phyloP scores from a whole-genome alignment of 2,113 vertebrate species.

The Furnarius figulus region DNA sequence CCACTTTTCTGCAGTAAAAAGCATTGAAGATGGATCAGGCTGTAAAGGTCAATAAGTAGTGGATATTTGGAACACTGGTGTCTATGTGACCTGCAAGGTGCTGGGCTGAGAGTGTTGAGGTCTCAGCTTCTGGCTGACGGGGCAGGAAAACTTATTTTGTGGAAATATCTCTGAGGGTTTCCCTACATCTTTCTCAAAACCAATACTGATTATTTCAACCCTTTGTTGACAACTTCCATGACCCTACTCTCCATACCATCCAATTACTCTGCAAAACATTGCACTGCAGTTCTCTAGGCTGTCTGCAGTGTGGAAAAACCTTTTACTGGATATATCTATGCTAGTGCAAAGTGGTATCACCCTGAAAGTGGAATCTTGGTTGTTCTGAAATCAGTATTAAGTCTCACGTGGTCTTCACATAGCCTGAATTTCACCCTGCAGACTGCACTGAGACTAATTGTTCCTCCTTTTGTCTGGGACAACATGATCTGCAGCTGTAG shows the following conservation, averaged over 20 bases:
- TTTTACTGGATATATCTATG: background rate
- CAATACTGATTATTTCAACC: rapidly evolving
- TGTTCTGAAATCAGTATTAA: background rate
- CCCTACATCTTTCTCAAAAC: background rate
- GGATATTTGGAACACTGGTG: background rate
- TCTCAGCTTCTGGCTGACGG: background rate
- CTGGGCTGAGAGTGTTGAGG: background rate
- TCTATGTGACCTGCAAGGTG: background rate
- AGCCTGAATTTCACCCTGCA: background rate
- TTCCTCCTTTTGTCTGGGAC: background rate
- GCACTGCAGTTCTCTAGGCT: background rate
- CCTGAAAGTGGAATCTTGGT: background rate
- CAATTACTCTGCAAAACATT: background rate
- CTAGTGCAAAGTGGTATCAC: background rate
- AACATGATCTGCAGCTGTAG: background rate
- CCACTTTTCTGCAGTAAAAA: background rate
- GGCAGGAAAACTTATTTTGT: background rate
- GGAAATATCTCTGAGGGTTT: background rate
- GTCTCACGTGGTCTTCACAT: background rate
- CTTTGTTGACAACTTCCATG: background rate
- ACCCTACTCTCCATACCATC: rapidly evolving
- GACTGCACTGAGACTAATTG: background rate
- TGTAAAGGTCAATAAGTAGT: background rate
- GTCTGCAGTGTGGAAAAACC: background rate
- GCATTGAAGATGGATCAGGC: background rate